phyloP scores from a whole-genome alignment of 2,113 vertebrate genomes.

The Sakesphorus luctuosus region DNA sequence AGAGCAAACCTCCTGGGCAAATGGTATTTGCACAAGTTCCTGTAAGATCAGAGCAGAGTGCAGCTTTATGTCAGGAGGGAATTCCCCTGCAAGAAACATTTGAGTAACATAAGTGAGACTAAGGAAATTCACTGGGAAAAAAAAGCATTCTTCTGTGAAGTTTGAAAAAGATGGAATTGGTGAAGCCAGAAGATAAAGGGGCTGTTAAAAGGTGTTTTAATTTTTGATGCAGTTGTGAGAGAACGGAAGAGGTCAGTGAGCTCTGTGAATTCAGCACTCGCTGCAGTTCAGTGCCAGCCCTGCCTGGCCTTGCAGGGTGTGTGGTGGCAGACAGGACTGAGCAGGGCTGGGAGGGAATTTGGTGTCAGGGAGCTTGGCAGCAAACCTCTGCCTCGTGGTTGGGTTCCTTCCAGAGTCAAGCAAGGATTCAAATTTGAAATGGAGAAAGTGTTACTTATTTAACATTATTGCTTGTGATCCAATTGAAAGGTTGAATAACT shows the following conservation, averaged over 20 bases:
- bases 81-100: neutral
- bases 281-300: neutral
- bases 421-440: neutral
- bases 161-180: neutral
- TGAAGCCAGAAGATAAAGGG: neutral
- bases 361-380: neutral
- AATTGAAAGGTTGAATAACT: neutral
- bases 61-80: neutral
- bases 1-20: neutral
- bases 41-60: neutral
- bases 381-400: neutral
- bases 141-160: neutral
- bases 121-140: neutral
- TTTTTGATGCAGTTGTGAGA: conserved; percentile 19
- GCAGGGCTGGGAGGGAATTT: neutral
- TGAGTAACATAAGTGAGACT: neutral
- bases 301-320: neutral
- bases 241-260: neutral
- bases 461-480: neutral
- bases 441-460: neutral
- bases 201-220: neutral
- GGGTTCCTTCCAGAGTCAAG: neutral
- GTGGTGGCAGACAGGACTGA: too few species aligned
- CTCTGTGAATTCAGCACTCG: neutral
- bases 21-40: neutral